These are phyloP conservation scores for Festucalex cinctus DNA, from an alignment of 2,113 vertebrate species.

Conservation along the genomic window DNA sequence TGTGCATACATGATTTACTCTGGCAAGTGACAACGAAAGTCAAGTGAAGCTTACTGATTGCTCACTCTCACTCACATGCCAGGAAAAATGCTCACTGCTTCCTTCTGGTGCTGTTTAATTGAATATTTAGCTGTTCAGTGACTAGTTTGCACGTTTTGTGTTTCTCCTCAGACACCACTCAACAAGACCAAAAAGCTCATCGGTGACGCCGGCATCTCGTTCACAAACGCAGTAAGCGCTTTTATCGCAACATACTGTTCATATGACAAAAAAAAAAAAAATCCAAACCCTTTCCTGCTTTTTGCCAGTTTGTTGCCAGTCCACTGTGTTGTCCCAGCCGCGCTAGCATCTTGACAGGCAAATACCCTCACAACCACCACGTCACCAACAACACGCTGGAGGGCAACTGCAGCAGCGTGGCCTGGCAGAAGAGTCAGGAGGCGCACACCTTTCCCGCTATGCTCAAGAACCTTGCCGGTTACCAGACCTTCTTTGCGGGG, in stretches of 20 bases:
- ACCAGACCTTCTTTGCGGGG: conserved; percentile 96
- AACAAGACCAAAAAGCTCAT: conserved; percentile 88
- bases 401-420: conserved; percentile 93
- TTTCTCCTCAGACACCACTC: conserved; percentile 81
- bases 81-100: too few species aligned
- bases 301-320: conserved; percentile 88
- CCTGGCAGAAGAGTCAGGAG: conserved; percentile 96
- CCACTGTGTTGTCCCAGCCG: conserved; percentile 96
- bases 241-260: too few species aligned
- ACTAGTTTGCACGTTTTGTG: not conserved
- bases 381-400: conserved; percentile 96
- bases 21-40: not conserved
- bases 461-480: conserved; percentile 75
- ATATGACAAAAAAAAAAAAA: too few species aligned
- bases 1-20: not conserved
- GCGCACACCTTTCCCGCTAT: conserved; percentile 82
- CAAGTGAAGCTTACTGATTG: not conserved
- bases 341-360: conserved; percentile 94
- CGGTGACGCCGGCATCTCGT: conserved; percentile 86
- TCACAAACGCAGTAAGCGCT: conserved; percentile 84
- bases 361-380: conserved; percentile 95
- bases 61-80: not conserved
- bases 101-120: too few species aligned
- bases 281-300: too few species aligned
- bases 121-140: not conserved